Percentiles rank a stretch among this genome's conserved stretches.
phyloP scores from a whole-genome alignment of 1,140 invertebrate species.

The Aleiodes sp. region DNA sequence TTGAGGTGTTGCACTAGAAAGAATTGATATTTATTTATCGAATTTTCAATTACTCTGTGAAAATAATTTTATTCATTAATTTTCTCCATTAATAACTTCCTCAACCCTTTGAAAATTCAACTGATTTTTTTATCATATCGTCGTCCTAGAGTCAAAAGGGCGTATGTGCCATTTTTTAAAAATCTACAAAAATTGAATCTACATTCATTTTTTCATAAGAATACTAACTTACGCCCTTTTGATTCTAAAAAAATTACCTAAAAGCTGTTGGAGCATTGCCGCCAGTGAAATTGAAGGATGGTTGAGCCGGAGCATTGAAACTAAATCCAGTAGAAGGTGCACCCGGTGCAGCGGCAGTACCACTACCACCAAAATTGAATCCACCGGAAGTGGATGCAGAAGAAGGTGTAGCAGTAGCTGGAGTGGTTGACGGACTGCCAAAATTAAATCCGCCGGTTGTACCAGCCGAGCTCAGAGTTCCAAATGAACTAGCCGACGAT shows the following conservation, averaged over 20 bases:
- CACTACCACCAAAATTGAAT: slow-evolving; percentile 55
- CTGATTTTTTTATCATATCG: too few relatives aligned
- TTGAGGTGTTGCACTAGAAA: slow-evolving; percentile 46
- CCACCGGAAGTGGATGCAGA: slow-evolving; percentile 39
- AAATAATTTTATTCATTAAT: too few relatives aligned
- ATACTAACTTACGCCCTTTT: slow-evolving; percentile 13
- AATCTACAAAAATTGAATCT: too few relatives aligned
- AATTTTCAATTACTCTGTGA: slow-evolving; percentile 17
- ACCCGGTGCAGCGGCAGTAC: slow-evolving; percentile 41
- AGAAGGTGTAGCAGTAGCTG: slow-evolving; percentile 29
- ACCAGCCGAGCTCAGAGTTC: slow-evolving; percentile 38
- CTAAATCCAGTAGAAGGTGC: slow-evolving; percentile 52
- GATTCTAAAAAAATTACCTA: slow-evolving; percentile 50
- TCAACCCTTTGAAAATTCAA: too few relatives aligned
- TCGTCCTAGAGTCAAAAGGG: too few relatives aligned
- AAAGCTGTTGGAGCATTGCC: slow-evolving; percentile 55
- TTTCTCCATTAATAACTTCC: too few relatives aligned
- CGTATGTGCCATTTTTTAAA: too few relatives aligned
- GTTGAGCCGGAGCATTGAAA: slow-evolving; percentile 52
- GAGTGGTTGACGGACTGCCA: slow-evolving; percentile 35
- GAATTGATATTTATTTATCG: slow-evolving; percentile 20
- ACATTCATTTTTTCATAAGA: slow-evolving; percentile 2
- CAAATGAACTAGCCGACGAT: slow-evolving; percentile 38
- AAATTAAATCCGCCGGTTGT: slow-evolving; percentile 49
- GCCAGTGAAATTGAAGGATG: slow-evolving; percentile 61